Conservation (phyloP, 2,113 vertebrate species). For the Psettodes erumei region DNA sequence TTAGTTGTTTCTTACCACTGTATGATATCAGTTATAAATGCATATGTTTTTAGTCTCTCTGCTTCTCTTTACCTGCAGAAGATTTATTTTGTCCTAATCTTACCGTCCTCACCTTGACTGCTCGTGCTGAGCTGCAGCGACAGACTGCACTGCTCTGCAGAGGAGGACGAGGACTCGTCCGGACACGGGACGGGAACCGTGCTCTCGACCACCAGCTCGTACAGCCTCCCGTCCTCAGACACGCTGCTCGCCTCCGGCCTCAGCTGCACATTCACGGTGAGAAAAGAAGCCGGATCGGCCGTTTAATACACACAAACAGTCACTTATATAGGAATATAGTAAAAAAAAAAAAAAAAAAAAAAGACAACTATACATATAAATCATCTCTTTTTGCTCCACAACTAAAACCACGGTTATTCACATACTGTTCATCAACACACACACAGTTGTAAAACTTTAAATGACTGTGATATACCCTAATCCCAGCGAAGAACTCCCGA, state of each 20-base stretch:
- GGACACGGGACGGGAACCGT: slow-evolving; percentile 88
- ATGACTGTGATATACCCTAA: slow-evolving; percentile 82
- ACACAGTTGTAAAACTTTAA: not conserved
- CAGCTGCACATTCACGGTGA: slow-evolving; percentile 74
- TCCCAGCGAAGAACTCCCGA: slow-evolving; percentile 90
- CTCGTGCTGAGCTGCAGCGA: slow-evolving; percentile 82
- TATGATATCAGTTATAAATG: too few relatives aligned
- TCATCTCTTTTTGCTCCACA: not conserved
- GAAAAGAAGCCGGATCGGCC: not conserved
- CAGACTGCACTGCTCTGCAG: slow-evolving; percentile 83
- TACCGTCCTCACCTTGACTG: slow-evolving; percentile 81
- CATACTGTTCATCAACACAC: not conserved
- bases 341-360: not conserved
- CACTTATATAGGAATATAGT: not conserved
- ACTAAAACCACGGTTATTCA: not conserved
- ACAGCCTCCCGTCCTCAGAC: slow-evolving; percentile 87
- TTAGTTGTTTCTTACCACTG: too few relatives aligned
- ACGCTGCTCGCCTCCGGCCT: slow-evolving; percentile 81
- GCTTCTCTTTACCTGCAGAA: too few relatives aligned
- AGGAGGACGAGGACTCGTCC: slow-evolving; percentile 51
- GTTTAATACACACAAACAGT: not conserved
- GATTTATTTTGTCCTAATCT: too few relatives aligned
- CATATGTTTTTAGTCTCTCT: too few relatives aligned
- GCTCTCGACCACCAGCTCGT: slow-evolving; percentile 85
- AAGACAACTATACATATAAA: not conserved